phyloP scores from a whole-genome alignment of 2,888 invertebrate genomes.

The Epinotia bilunana region DNA sequence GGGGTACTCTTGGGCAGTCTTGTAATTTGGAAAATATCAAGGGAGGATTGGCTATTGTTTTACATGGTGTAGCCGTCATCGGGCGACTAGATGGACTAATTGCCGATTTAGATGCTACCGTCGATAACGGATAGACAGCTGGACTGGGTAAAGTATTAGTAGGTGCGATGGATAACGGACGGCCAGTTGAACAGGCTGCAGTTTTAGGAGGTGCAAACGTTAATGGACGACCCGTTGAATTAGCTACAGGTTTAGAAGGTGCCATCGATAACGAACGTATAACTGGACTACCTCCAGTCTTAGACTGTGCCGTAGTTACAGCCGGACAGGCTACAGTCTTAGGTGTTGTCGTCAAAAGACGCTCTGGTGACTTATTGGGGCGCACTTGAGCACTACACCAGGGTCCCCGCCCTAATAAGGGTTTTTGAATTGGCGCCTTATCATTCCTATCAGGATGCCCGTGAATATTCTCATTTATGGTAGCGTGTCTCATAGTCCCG shows the following conservation, averaged over 20 bases:
- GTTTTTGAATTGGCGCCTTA: not conserved
- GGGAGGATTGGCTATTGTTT: constrained; percentile 55
- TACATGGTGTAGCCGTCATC: constrained; percentile 55
- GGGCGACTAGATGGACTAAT: not conserved
- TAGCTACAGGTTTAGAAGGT: not conserved
- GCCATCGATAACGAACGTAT: not conserved
- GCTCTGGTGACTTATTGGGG: not conserved
- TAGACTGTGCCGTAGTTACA: not conserved
- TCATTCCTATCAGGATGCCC: not conserved
- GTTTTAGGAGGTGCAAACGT: not conserved
- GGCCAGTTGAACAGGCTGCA: not conserved
- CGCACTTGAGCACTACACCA: not conserved
- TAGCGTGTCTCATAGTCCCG: not conserved
- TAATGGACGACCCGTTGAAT: not conserved
- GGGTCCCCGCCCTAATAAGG: not conserved
- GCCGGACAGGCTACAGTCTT: constrained; percentile 56
- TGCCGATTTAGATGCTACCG: not conserved
- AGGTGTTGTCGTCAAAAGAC: constrained; percentile 51
- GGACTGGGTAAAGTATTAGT: not conserved
- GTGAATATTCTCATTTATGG: not conserved
- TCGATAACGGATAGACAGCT: not conserved
- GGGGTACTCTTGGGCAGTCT: constrained; percentile 51
- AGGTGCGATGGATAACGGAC: not conserved
- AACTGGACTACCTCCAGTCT: not conserved
- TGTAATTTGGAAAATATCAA: constrained; percentile 44